These are phyloP conservation scores for Mechanitis messenoides DNA, from an alignment of 2,888 invertebrate species.

Conservation along the genomic window DNA sequence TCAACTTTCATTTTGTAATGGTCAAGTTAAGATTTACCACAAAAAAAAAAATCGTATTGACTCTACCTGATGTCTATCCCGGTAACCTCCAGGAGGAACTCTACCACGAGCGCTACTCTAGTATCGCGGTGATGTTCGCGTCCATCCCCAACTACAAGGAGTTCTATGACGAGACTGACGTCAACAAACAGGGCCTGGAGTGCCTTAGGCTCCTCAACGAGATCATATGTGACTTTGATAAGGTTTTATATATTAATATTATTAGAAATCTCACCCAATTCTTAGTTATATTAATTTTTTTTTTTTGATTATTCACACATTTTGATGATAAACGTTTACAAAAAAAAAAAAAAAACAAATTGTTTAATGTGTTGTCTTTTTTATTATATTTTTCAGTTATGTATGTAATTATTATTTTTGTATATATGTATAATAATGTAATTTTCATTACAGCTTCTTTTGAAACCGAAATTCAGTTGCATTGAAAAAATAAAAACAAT, in stretches of 20 bases:
- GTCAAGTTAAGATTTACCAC: too few species aligned
- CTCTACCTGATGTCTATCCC: background rate
- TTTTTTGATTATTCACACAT: too few species aligned
- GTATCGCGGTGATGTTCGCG: conserved; percentile 98
- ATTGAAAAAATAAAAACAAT: conserved; percentile 99
- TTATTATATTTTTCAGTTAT: too few species aligned
- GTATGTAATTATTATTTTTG: too few species aligned
- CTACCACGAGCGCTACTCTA: conserved; percentile 95
- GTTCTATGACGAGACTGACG: conserved; percentile 97
- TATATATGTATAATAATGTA: background rate
- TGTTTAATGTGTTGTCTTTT: too few species aligned
- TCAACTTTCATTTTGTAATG: too few species aligned
- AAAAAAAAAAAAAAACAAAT: too few species aligned
- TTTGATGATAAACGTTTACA: too few species aligned
- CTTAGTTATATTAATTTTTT: too few species aligned
- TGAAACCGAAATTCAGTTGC: conserved; percentile 95
- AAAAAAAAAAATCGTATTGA: background rate
- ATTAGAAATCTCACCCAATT: too few species aligned
- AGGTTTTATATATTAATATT: conserved; percentile 73
- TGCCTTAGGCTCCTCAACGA: conserved; percentile 95
- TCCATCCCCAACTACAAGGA: conserved; percentile 98
- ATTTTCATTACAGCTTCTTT: conserved; percentile 79
- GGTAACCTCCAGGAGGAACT: conserved; percentile 80
- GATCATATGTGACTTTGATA: conserved; percentile 98
- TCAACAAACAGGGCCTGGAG: conserved; percentile 96